phyloP scores from a whole-genome alignment of 2,888 invertebrate species.

The Busseola fusca region DNA sequence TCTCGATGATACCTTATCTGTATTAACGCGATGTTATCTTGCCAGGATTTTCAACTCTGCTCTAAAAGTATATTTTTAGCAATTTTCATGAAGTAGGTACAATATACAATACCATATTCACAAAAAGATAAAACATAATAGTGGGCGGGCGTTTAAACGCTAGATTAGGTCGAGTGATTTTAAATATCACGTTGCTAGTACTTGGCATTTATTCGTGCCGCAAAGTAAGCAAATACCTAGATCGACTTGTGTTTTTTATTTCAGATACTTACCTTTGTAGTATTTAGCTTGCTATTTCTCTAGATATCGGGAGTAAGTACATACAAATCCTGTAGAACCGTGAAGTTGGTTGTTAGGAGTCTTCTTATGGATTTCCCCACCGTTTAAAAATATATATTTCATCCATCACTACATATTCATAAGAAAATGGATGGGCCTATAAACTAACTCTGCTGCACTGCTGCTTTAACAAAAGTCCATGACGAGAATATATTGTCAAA shows the following conservation, averaged over 20 bases:
- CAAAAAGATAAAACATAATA: slow-evolving; percentile 39
- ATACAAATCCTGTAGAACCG: background rate
- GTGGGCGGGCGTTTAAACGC: slow-evolving; percentile 51
- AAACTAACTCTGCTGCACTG: background rate
- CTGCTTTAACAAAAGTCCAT: background rate
- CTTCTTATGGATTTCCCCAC: background rate
- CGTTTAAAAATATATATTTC: background rate
- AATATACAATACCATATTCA: slow-evolving; percentile 10
- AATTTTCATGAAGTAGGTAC: slow-evolving; percentile 14
- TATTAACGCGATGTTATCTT: slow-evolving; percentile 29
- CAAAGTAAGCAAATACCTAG: slow-evolving; percentile 33
- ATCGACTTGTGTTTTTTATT: slow-evolving; percentile 32
- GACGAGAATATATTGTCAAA: background rate
- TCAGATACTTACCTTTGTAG: slow-evolving; percentile 9
- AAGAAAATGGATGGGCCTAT: background rate
- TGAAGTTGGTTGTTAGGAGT: background rate
- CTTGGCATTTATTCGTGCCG: slow-evolving; percentile 54
- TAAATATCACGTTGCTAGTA: slow-evolving; percentile 53
- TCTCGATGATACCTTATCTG: slow-evolving; percentile 16
- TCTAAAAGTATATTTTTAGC: slow-evolving; percentile 32
- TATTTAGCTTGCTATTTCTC: slow-evolving; percentile 3
- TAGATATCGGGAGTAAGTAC: background rate
- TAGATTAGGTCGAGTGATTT: slow-evolving; percentile 60
- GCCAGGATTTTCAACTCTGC: slow-evolving; percentile 18
- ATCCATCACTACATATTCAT: background rate